Conservation (phyloP, 2,797 vertebrate genomes). For the Mallotus villosus region DNA sequence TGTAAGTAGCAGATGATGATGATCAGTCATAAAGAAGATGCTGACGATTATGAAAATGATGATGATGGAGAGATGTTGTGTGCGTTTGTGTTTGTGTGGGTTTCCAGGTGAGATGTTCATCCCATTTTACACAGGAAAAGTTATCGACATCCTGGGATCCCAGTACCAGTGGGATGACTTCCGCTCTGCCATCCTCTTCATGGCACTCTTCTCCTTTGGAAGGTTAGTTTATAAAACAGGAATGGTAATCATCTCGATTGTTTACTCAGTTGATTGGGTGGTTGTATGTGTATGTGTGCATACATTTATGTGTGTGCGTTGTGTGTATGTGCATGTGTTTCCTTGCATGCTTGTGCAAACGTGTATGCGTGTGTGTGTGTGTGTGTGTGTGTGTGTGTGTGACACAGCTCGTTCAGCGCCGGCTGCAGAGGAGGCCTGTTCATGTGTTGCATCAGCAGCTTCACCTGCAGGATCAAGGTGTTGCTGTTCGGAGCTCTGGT, state of each 20-base stretch:
- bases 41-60: not conserved
- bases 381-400: conserved; percentile 12
- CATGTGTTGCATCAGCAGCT: conserved; percentile 56
- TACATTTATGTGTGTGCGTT: not conserved
- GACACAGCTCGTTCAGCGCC: conserved; percentile 63
- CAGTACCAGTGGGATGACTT: conserved; percentile 70
- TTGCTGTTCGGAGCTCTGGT: conserved; percentile 66
- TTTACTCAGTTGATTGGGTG: not conserved
- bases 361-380: conserved; percentile 8
- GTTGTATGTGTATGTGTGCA: not conserved
- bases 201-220: conserved; percentile 67
- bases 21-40: not conserved
- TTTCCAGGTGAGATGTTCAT: conserved; percentile 79
- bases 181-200: conserved; percentile 63
- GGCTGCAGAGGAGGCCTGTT: conserved; percentile 71
- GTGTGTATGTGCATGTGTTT: conserved; percentile 5
- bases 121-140: conserved; percentile 81
- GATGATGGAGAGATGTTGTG: conserved; percentile 2
- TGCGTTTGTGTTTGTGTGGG: conserved; percentile 7
- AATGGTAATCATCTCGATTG: not conserved
- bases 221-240: conserved; percentile 23
- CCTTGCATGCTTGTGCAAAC: conserved; percentile 6
- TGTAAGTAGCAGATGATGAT: conserved; percentile 69
- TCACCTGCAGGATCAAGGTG: conserved; percentile 58
- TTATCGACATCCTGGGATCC: conserved; percentile 78